A percentile compares a stretch with the other conserved stretches of the same genome.
phyloP scores from a whole-genome alignment of 2,797 vertebrate genomes.

The Squalus acanthias region DNA sequence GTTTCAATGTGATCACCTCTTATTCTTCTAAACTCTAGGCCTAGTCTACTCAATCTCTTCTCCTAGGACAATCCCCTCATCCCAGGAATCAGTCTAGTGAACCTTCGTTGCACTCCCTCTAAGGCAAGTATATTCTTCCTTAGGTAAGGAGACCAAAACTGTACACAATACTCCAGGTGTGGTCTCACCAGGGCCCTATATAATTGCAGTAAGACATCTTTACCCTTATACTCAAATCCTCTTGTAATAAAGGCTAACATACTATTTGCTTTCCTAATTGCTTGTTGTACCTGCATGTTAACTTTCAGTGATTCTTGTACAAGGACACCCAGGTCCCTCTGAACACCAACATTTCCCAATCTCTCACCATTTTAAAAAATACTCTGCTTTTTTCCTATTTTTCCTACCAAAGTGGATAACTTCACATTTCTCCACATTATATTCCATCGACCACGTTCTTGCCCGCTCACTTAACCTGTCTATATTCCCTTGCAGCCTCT shows the following conservation, averaged over 20 bases:
- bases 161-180: neutral
- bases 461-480: neutral
- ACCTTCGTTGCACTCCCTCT: neutral
- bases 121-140: neutral
- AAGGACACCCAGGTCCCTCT: too few relatives aligned
- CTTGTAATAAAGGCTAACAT: too few relatives aligned
- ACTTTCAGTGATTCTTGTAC: too few relatives aligned
- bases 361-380: neutral
- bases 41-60: neutral
- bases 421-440: neutral
- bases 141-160: neutral
- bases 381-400: neutral
- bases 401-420: neutral
- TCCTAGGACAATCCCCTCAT: neutral
- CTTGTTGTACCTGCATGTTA: too few relatives aligned
- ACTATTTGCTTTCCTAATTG: too few relatives aligned
- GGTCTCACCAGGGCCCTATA: neutral
- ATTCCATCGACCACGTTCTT: neutral
- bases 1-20: neutral
- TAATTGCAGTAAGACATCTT: neutral
- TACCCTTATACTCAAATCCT: neutral
- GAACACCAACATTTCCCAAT: neutral
- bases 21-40: too few relatives aligned
- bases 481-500: neutral
- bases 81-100: neutral